Evolutionary conservation across 2,888 invertebrate species (phyloP), one percentile per base, ranked within the genome.

Genomic region (Cremastobaeus sp.): DNA sequence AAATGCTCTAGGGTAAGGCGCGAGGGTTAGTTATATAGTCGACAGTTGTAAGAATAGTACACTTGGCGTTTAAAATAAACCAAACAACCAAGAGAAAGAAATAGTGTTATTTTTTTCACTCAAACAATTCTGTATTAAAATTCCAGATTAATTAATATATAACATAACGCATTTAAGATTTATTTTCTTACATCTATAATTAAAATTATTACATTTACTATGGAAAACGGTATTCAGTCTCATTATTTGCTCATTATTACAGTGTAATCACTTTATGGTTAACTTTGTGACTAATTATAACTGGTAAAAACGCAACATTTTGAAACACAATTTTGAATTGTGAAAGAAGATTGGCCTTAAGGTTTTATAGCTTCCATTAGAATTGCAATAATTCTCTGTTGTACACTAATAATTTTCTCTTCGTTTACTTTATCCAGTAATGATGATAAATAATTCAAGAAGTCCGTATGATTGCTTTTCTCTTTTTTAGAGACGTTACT

Each of bases 401-500:
- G n/a, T 32, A 32, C 2, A n/a, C 32, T n/a, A 32, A 32, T 32
- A 32, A 32, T 32, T 32, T 32, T 8, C 1, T 32, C 32, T 32
- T 32, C 32, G 1, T 32, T 6, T 0, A 32, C 32, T 8, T 32
- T 32, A 6, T 32, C 2, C n/a, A 32, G n/a, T 32, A 32, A 32
- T 6, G 32, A 32, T n/a, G 32, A 32, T n/a, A 32, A 32, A 32
- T 32, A 32, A 32, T 32, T 32, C 2, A 32, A 32, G n/a, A 32
- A 32, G n/a, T 3, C n/a, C n/a, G 32, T 12, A 32, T 32, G n/a
- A 32, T 32, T 6, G 1, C n/a, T 32, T 4, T 1, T 32, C 32
- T 32, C 1, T 32, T n/a, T 32, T 32, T 32, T 32, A 32, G 2
- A 1, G n/a, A n/a, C 12, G 32, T 8, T 12, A 32, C 32, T 32